phyloP scores from a whole-genome alignment of 2,797 vertebrate species.

The Smutsia gigantea region DNA sequence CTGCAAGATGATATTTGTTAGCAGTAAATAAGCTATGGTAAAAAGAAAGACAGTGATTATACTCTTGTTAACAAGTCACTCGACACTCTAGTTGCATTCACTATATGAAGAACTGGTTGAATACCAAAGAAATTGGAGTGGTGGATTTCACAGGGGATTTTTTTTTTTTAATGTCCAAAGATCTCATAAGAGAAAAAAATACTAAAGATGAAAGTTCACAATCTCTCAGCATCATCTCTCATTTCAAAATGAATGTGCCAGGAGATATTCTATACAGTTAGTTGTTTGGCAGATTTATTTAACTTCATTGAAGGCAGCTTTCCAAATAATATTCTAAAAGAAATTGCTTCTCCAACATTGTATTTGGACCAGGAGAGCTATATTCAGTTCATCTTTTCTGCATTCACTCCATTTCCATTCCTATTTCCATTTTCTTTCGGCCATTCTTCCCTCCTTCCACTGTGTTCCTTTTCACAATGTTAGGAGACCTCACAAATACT shows the following conservation, averaged over 20 bases:
- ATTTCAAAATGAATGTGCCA: conserved; percentile 41
- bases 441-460: background rate
- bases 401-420: background rate
- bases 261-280: conserved; percentile 7
- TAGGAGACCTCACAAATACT: background rate
- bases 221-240: background rate
- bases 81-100: conserved; percentile 15
- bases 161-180: background rate
- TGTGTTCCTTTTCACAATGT: background rate
- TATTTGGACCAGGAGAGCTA: background rate
- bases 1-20: conserved; percentile 60
- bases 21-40: conserved; percentile 63
- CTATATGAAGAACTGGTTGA: conserved; percentile 12
- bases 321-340: conserved; percentile 18
- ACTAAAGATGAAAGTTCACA: background rate
- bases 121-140: conserved; percentile 15
- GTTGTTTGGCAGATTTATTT: conserved; percentile 17
- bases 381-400: background rate
- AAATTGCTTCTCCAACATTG: background rate
- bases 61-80: conserved; percentile 66
- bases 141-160: background rate
- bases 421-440: background rate
- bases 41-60: conserved; percentile 58
- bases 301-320: conserved; percentile 14
- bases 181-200: background rate